These are phyloP conservation scores for Hystrix brachyura DNA, from an alignment of 2,113 vertebrate genomes.

Conservation along the genomic window DNA sequence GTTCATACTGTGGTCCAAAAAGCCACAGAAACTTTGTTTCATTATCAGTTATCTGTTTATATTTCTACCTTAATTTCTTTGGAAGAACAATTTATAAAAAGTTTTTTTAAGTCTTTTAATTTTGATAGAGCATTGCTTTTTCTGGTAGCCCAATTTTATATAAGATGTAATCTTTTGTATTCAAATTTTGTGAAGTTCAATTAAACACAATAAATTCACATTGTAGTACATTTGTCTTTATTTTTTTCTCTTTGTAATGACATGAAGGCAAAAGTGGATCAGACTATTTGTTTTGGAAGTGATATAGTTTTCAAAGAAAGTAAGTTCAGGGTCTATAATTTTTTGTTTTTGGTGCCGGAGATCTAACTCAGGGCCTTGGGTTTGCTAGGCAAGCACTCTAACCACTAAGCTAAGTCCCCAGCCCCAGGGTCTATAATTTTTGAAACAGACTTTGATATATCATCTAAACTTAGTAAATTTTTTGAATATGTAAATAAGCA, in stretches of 20 bases:
- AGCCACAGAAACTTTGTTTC: constrained; percentile 10
- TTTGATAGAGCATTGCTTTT: constrained; percentile 30
- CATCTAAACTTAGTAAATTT: constrained; percentile 63
- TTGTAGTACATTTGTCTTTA: constrained; percentile 38
- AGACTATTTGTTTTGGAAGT: constrained; percentile 40
- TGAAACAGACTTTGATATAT: constrained; percentile 36
- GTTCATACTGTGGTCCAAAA: constrained; percentile 23
- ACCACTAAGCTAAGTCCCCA: not conserved
- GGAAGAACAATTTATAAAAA: constrained; percentile 29
- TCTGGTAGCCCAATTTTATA: constrained; percentile 28
- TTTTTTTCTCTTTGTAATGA: constrained; percentile 47
- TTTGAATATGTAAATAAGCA: constrained; percentile 30
- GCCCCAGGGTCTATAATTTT: constrained; percentile 21
- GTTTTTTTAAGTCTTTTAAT: constrained; percentile 58
- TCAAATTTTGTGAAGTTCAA: constrained; percentile 15
- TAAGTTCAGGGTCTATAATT: constrained; percentile 20
- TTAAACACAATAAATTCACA: constrained; percentile 34
- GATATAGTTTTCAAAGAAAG: constrained; percentile 5
- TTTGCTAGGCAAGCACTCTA: too few species aligned
- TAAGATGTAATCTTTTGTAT: constrained; percentile 48
- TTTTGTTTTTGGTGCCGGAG: too few species aligned
- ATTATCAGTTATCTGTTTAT: constrained; percentile 16
- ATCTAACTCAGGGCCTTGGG: too few species aligned
- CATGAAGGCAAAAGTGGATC: constrained; percentile 6
- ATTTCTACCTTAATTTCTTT: constrained; percentile 40